Evolutionary conservation across 2,888 invertebrate genomes (phyloP).

Genomic region (Oscheius sp.): DNA sequence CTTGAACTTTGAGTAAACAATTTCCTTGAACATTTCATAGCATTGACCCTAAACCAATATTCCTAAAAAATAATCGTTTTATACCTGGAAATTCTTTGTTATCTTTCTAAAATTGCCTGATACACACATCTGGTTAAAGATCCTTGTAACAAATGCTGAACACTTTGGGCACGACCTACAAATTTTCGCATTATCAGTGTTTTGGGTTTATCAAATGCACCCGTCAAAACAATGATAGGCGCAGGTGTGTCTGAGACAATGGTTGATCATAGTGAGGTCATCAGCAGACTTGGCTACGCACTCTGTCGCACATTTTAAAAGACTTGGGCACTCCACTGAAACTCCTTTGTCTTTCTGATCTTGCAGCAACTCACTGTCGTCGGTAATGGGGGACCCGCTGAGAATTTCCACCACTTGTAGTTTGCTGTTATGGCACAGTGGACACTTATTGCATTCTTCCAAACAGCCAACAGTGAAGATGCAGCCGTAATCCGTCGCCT

Average conservation of each 20-base stretch:
- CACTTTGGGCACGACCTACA: conserved; percentile 62
- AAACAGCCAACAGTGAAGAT: conserved; percentile 69
- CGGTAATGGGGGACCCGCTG: conserved; percentile 58
- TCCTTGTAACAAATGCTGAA: conserved; percentile 67
- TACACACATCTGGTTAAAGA: conserved; percentile 70
- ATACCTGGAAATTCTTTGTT: conserved; percentile 10
- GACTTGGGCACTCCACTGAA: conserved; percentile 61
- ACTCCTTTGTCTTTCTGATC: not conserved
- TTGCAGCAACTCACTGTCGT: conserved; percentile 41
- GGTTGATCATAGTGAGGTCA: conserved; percentile 57
- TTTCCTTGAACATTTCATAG: conserved; percentile 67
- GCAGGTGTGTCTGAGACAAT: conserved; percentile 64
- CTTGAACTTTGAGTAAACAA: conserved; percentile 64
- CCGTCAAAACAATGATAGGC: conserved; percentile 71
- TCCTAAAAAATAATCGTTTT: not conserved
- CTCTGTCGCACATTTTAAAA: conserved; percentile 65
- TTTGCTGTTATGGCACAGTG: conserved; percentile 63
- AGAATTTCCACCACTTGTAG: conserved; percentile 67
- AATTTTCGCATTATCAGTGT: not conserved
- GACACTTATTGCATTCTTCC: conserved; percentile 68
- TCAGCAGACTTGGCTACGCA: conserved; percentile 61
- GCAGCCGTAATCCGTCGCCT: conserved; percentile 69
- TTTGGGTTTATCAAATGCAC: not conserved
- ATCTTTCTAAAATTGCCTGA: conserved; percentile 61
- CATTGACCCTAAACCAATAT: conserved; percentile 59